Base-by-base conservation (phyloP, 2,797 vertebrate genomes). In the Pteropus rufus region DNA sequence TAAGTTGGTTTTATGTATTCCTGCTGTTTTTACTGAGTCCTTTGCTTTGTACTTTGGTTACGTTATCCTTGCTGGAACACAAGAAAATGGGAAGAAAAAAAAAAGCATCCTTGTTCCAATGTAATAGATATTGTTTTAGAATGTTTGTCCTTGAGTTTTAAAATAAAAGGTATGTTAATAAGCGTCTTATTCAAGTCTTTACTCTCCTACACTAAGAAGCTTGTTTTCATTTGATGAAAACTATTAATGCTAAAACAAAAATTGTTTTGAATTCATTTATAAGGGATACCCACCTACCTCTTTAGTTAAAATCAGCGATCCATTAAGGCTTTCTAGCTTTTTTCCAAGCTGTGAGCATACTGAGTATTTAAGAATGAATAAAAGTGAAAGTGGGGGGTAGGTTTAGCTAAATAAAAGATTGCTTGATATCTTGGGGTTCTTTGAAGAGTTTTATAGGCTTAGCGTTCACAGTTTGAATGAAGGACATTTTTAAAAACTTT, bases 391-490 rank as follows among this genome's bases (percentile, higher is more conserved):
- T 99, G 98, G 98, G 99, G 98, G 98, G 98, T 99, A 98, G 98
- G 98, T 98, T 98, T 98, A 98, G 98, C 98, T 98, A 98, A 98
- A 99, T 98, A 99, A 99, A 99, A 99, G 98, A 98, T 98, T 98
- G 98, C 98, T 99, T 99, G 98, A 98, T 99, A 99, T 98, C 98
- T 98, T 98, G 97, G 98, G 98, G 98, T 96, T 98, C 98, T 99
- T 99, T 99, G 98, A 99, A 99, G 98, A 99, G 98, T 99, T 99
- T 99, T 99, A 99, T 99, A 99, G 98, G 98, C 98, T 99, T 98
- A 98, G 98, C 98, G 98, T 98, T 98, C 98, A 97, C 98, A 95
- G 98, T 94, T 97, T 98, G 98, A 98, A 98, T 98, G 98, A 98
- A 98, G 97, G 98, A 98, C 97, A 94, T 98, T 98, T 98, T 98